phyloP scores from a whole-genome alignment of 1,140 invertebrate genomes.

The Hyles euphorbiae region DNA sequence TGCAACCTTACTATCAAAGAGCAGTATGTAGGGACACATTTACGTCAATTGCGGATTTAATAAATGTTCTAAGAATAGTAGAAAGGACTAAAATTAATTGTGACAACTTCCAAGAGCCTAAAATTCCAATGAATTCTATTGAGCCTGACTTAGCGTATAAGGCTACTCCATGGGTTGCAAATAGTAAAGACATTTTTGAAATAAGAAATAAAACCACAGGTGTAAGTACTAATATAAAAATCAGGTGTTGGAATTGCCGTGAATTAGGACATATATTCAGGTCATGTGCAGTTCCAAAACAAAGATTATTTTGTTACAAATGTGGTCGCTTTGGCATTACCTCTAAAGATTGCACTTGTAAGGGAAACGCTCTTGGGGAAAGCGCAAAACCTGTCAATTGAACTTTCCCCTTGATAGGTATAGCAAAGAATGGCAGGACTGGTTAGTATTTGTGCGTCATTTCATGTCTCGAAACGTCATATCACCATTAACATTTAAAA shows the following conservation, averaged over 20 bases:
- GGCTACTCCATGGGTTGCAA: background rate
- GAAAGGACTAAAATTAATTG: conserved; percentile 27
- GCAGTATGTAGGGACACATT: conserved; percentile 28
- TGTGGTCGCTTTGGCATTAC: conserved; percentile 26
- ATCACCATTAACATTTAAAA: too few relatives aligned
- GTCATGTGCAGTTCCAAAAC: conserved; percentile 23
- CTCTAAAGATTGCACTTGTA: conserved; percentile 17
- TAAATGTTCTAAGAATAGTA: conserved; percentile 15
- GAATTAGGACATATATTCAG: conserved; percentile 19
- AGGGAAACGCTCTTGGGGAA: conserved; percentile 16
- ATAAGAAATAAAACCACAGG: background rate
- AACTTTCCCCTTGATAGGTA: too few relatives aligned
- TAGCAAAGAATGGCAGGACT: too few relatives aligned
- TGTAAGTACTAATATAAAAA: conserved; percentile 2
- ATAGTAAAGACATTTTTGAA: background rate
- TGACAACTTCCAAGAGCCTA: conserved; percentile 21
- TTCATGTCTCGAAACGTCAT: too few relatives aligned
- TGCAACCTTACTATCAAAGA: conserved; percentile 36
- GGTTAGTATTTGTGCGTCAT: too few relatives aligned
- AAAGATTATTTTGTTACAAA: conserved; percentile 27
- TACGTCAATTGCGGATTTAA: conserved; percentile 19
- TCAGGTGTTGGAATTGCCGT: conserved; percentile 27
- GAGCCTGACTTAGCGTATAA: conserved; percentile 23
- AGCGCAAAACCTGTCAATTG: too few relatives aligned
- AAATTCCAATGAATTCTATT: conserved; percentile 9